Evolutionary conservation across 2,113 vertebrate species (phyloP).

Genomic region (Phrynosoma platyrhinos): DNA sequence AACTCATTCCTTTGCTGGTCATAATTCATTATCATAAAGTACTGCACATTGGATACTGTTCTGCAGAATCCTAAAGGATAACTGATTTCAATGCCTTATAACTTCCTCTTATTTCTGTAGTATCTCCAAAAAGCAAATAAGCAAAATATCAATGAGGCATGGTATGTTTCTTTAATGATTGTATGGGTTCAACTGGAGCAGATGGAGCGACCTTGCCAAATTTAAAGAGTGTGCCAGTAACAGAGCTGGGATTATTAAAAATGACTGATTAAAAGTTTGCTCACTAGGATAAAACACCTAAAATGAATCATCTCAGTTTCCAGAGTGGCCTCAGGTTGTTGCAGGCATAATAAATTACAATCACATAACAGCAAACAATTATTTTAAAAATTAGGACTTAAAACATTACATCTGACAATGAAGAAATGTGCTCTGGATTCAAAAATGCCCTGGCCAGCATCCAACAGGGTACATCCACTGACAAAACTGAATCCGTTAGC

Average conservation of each 20-base stretch:
- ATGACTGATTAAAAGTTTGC: slow-evolving; percentile 74
- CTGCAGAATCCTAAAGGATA: not conserved
- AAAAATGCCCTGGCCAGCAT: slow-evolving; percentile 15
- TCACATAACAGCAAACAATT: slow-evolving; percentile 63
- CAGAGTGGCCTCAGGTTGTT: slow-evolving; percentile 62
- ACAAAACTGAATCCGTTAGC: not conserved
- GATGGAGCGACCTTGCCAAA: slow-evolving; percentile 68
- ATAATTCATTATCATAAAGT: slow-evolving; percentile 12
- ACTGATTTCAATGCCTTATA: slow-evolving; percentile 19
- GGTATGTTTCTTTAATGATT: slow-evolving; percentile 54
- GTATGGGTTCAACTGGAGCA: slow-evolving; percentile 40
- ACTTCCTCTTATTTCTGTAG: slow-evolving; percentile 52
- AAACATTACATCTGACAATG: slow-evolving; percentile 36
- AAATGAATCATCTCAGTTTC: slow-evolving; percentile 77
- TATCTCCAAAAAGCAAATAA: not conserved
- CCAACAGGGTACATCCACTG: not conserved
- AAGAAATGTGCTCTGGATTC: slow-evolving; percentile 42
- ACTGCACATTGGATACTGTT: not conserved
- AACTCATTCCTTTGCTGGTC: not conserved
- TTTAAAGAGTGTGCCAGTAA: slow-evolving; percentile 70
- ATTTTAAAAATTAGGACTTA: slow-evolving; percentile 58
- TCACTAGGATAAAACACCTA: slow-evolving; percentile 76
- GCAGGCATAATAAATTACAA: slow-evolving; percentile 71
- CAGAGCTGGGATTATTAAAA: slow-evolving; percentile 68
- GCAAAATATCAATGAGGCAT: slow-evolving; percentile 51